Conservation (phyloP, 2,113 vertebrate genomes). For the Dromiciops gliroides region DNA sequence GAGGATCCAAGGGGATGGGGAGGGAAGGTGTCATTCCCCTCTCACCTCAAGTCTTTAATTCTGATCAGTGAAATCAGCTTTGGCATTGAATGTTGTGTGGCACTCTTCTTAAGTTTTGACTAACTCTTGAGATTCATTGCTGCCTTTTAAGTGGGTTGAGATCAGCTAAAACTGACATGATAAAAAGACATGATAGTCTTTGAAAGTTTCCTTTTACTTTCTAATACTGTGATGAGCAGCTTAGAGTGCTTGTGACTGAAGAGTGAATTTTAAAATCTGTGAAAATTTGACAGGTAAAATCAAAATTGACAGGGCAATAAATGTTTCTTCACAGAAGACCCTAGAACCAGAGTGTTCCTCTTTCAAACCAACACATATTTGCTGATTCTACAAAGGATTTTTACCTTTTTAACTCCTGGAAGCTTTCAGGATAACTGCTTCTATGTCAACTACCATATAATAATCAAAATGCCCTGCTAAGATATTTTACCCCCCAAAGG, state of each 20-base stretch:
- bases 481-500: neutral
- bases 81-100: neutral
- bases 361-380: conserved; percentile 6
- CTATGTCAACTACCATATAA: neutral
- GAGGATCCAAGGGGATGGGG: neutral
- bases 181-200: neutral
- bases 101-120: neutral
- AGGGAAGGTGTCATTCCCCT: neutral
- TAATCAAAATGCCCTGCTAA: neutral
- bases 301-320: neutral
- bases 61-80: neutral
- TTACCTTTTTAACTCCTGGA: conserved; percentile 2
- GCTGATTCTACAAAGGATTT: conserved; percentile 31
- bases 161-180: neutral
- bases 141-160: neutral
- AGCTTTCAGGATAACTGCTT: conserved; percentile 22
- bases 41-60: too few species aligned
- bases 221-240: neutral
- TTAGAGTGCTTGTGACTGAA: conserved; percentile 7
- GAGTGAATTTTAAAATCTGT: neutral
- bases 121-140: neutral
- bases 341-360: neutral
- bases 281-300: neutral
- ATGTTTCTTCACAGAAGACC: neutral
- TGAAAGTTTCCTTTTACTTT: neutral